phyloP scores from a whole-genome alignment of 2,113 vertebrate genomes.

The Heptranchias perlo region DNA sequence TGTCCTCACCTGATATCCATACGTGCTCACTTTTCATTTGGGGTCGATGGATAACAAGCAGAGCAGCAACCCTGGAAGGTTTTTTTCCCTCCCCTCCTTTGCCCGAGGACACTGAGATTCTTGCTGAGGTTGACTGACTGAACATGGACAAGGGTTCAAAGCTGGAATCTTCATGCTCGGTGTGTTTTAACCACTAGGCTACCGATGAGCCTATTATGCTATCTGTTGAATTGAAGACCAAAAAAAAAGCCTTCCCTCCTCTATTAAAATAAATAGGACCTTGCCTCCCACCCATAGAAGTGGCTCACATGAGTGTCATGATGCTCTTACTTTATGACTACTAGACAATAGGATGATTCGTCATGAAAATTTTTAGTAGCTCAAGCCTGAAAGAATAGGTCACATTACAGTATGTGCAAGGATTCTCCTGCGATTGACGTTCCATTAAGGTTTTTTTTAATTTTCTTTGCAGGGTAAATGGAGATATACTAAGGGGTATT shows the following conservation, averaged over 20 bases:
- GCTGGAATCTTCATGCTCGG: too few species aligned
- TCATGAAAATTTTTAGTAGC: background rate
- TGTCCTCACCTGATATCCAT: too few species aligned
- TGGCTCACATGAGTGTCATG: background rate
- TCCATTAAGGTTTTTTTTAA: too few species aligned
- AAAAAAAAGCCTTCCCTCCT: background rate
- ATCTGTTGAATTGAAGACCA: background rate
- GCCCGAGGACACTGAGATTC: too few species aligned
- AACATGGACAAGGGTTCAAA: too few species aligned
- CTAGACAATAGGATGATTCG: too few species aligned
- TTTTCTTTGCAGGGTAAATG: conserved; percentile 18
- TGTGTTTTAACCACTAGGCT: background rate
- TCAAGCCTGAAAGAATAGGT: background rate
- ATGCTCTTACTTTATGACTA: background rate
- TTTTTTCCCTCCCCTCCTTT: too few species aligned
- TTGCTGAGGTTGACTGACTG: too few species aligned
- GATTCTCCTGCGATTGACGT: background rate
- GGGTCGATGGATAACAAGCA: too few species aligned
- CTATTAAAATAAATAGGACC: background rate
- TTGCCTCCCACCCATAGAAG: background rate
- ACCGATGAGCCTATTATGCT: background rate
- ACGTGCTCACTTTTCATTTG: too few species aligned
- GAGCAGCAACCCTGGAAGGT: too few species aligned
- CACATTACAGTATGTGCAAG: background rate
- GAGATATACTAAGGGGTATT: conserved; percentile 10